Conservation (phyloP, 2,113 vertebrate species). For the Genyomyrus donnyi region DNA sequence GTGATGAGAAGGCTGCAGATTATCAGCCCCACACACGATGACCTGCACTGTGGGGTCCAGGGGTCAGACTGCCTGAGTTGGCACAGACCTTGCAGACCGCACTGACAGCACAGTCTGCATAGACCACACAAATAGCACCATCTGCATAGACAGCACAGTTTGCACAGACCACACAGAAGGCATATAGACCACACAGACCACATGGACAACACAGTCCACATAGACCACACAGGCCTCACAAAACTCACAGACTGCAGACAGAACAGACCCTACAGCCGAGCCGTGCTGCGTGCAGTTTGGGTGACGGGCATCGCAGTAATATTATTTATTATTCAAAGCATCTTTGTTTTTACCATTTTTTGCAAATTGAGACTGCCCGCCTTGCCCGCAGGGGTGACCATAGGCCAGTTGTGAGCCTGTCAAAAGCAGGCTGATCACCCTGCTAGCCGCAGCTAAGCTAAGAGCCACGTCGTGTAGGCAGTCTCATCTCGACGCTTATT, state of each 20-base stretch:
- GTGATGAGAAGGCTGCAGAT: slow-evolving; percentile 37
- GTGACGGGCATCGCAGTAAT: neutral
- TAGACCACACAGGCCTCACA: neutral
- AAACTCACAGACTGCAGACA: neutral
- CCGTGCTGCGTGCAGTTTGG: neutral
- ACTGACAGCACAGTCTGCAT: too few relatives aligned
- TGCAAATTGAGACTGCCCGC: neutral
- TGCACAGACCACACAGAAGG: neutral
- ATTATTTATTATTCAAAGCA: neutral
- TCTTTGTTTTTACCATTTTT: neutral
- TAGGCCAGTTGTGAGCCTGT: neutral
- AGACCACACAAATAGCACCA: neutral
- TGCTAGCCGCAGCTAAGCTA: neutral
- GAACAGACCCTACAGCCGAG: neutral
- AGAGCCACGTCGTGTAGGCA: neutral
- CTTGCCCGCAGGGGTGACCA: neutral
- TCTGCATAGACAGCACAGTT: neutral
- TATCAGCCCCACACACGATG: neutral
- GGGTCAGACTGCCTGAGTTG: neutral
- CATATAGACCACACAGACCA: neutral
- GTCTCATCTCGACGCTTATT: neutral
- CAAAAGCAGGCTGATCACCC: neutral
- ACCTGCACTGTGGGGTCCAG: neutral
- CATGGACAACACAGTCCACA: neutral
- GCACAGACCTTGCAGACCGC: neutral